Percentiles rank a stretch among this genome's conserved stretches.
These are phyloP conservation scores for Steinernema feltiae DNA, from an alignment of 1,140 invertebrate species.

Conservation along the genomic window DNA sequence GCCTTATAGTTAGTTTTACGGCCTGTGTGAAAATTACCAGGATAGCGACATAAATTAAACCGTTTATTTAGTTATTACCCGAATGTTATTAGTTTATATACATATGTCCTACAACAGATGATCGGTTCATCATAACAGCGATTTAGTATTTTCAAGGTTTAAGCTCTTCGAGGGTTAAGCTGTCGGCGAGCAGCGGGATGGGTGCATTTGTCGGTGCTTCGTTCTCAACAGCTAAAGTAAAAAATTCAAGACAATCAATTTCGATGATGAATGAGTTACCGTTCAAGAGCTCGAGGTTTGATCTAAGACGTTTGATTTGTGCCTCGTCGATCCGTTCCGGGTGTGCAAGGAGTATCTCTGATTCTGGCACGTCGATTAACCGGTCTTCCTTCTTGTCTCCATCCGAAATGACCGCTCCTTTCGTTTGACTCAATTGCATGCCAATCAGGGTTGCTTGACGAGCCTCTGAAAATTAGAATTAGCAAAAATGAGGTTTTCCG, in stretches of 20 bases:
- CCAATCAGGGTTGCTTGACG: neutral
- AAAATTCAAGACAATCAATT: neutral
- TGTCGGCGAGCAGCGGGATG: conserved; percentile 5
- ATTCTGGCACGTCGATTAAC: neutral
- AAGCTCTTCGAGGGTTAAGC: neutral
- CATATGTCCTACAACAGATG: neutral
- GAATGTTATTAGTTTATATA: conserved; percentile 12
- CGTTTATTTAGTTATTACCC: conserved; percentile 5
- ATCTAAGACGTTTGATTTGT: neutral
- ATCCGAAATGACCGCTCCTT: neutral
- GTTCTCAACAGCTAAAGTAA: neutral
- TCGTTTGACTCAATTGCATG: neutral
- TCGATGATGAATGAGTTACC: neutral
- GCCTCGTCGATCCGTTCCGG: neutral
- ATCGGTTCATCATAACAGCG: neutral
- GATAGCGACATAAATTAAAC: conserved; percentile 14
- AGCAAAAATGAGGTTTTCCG: neutral
- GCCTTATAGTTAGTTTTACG: conserved; percentile 4
- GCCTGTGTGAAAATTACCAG: neutral
- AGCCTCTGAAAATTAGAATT: neutral
- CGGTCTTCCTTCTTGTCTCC: neutral
- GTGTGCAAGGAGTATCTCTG: neutral
- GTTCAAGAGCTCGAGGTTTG: neutral
- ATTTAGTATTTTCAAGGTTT: neutral
- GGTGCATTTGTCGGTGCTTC: neutral